Conservation (phyloP, 2,113 vertebrate species). For the Galbula dea region DNA sequence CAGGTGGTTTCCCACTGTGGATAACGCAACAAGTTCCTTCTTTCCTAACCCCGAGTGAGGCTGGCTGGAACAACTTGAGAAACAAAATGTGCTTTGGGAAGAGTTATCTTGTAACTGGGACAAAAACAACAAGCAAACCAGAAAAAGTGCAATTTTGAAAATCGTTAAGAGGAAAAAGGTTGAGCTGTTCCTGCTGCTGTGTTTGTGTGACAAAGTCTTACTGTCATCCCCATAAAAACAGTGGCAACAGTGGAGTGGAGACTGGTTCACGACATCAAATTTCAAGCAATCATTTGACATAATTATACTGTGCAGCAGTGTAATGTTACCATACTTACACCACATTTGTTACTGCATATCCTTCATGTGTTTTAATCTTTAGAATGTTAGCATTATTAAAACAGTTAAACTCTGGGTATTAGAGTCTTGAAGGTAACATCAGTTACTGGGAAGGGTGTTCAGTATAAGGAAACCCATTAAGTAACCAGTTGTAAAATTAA, state of each 20-base stretch:
- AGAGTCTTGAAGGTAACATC: background rate
- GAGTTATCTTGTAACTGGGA: background rate
- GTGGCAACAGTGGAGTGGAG: background rate
- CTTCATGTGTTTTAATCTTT: background rate
- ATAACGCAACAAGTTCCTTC: background rate
- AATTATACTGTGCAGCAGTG: background rate
- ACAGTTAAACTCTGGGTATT: background rate
- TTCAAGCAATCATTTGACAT: background rate
- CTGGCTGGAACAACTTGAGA: background rate
- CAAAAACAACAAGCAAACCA: background rate
- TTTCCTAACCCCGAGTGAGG: background rate
- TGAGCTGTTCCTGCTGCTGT: background rate
- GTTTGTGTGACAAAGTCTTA: background rate
- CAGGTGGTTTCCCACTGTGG: background rate
- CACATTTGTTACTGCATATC: background rate
- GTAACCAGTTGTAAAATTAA: background rate
- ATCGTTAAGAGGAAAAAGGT: background rate
- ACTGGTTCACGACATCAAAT: background rate
- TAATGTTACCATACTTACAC: background rate
- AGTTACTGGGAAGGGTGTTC: background rate
- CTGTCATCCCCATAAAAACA: background rate
- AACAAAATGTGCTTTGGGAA: background rate
- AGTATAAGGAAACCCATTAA: background rate
- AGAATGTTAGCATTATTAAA: background rate
- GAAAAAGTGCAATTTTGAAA: background rate